phyloP scores from a whole-genome alignment of 2,797 vertebrate species.

The Numenius phaeopus region DNA sequence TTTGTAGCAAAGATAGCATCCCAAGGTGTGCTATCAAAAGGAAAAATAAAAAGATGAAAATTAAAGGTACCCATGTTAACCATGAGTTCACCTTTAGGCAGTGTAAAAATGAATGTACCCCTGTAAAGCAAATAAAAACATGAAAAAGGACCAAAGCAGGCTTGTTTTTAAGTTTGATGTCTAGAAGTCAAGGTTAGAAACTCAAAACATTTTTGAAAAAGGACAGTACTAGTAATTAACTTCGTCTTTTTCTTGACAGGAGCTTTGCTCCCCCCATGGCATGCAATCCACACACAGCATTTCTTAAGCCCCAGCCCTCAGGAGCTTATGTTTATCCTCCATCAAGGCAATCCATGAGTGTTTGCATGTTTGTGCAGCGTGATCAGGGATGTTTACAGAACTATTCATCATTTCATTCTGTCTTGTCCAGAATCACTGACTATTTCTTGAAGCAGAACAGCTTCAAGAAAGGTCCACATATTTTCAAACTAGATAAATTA shows the following conservation, averaged over 20 bases:
- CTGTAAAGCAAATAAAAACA: not conserved
- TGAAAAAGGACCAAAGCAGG: not conserved
- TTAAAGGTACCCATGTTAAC: not conserved
- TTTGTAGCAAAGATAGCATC: not conserved
- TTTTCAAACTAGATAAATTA: slow-evolving; percentile 42
- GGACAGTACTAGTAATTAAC: not conserved
- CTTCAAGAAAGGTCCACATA: not conserved
- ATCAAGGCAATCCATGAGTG: not conserved
- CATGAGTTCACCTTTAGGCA: rapidly evolving
- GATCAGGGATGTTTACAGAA: slow-evolving; percentile 8
- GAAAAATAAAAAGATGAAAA: not conserved
- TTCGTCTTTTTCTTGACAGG: not conserved
- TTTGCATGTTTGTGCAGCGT: not conserved
- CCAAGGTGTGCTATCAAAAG: not conserved
- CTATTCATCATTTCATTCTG: slow-evolving; percentile 45
- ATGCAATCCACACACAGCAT: not conserved
- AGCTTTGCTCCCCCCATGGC: not conserved
- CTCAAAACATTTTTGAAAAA: not conserved
- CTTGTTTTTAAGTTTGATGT: not conserved
- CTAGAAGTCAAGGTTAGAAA: not conserved
- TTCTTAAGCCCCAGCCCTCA: not conserved
- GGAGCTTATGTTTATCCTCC: not conserved
- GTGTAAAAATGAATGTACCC: not conserved
- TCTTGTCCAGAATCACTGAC: slow-evolving; percentile 18
- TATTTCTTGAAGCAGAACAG: slow-evolving; percentile 21